These are phyloP conservation scores for Drosophila colorata DNA, from an alignment of 2,888 invertebrate species.

Conservation along the genomic window DNA sequence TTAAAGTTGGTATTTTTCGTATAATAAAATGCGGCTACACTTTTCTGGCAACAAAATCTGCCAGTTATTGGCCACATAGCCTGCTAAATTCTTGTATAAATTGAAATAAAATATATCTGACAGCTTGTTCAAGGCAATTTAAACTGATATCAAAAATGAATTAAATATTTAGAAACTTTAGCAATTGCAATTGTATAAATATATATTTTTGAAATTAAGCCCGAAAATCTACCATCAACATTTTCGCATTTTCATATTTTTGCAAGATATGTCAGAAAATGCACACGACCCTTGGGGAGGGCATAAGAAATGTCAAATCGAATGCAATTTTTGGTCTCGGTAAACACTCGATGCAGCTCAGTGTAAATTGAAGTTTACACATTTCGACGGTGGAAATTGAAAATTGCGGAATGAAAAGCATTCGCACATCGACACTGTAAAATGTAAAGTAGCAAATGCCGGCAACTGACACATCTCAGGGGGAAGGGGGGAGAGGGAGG, in stretches of 20 bases:
- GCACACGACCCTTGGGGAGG: conserved; percentile 9
- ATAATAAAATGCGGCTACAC: too few relatives aligned
- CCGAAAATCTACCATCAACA: background rate
- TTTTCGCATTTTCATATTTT: conserved; percentile 1
- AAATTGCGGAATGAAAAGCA: conserved; percentile 69
- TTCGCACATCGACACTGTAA: conserved; percentile 65
- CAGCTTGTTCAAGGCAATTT: too few relatives aligned
- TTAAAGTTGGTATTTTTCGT: too few relatives aligned
- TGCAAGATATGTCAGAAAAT: background rate
- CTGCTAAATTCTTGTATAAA: too few relatives aligned
- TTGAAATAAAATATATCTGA: too few relatives aligned
- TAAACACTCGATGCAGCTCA: conserved; percentile 26
- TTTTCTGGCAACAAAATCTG: too few relatives aligned
- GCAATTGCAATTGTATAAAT: too few relatives aligned
- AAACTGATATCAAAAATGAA: too few relatives aligned
- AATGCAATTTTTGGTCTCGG: conserved; percentile 66
- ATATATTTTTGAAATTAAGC: too few relatives aligned
- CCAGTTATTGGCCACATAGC: too few relatives aligned
- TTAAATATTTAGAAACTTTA: too few relatives aligned
- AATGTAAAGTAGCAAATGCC: conserved; percentile 72
- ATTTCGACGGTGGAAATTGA: conserved; percentile 75
- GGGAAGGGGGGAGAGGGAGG: conserved; percentile 15
- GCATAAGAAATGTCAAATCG: conserved; percentile 35
- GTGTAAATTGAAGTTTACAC: conserved; percentile 74
- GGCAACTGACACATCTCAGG: conserved; percentile 37